Conservation (phyloP, 2,113 vertebrate genomes). For the Enhydra lutris region DNA sequence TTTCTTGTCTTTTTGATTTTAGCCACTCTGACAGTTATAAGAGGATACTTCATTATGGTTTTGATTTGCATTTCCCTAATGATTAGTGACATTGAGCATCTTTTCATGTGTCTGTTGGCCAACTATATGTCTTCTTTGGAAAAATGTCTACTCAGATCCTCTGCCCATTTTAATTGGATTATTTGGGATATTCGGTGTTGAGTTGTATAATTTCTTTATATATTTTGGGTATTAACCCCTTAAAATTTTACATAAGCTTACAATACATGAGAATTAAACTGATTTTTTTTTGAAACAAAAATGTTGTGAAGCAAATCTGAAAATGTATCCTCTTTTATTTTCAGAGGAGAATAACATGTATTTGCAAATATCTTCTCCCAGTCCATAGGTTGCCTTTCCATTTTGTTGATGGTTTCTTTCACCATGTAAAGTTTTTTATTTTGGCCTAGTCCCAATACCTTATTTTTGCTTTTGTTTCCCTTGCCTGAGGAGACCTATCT, state of each 20-base stretch:
- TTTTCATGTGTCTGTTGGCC: background rate
- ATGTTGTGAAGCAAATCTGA: background rate
- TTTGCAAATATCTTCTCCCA: background rate
- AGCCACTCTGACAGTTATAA: background rate
- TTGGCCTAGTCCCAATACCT: background rate
- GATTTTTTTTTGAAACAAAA: background rate
- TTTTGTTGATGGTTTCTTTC: background rate
- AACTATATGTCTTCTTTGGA: background rate
- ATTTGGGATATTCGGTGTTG: background rate
- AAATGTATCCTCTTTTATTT: constrained; percentile 60
- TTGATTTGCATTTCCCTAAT: background rate
- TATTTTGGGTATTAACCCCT: background rate
- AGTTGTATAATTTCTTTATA: background rate
- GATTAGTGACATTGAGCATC: background rate
- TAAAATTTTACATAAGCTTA: background rate
- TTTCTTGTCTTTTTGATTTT: background rate
- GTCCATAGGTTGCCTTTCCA: background rate
- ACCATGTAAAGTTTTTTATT: background rate
- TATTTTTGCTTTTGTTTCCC: background rate
- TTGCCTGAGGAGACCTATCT: background rate
- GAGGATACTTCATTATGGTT: background rate
- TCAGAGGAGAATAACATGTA: constrained; percentile 81
- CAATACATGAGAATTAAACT: background rate
- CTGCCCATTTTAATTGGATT: background rate
- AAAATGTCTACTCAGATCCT: background rate